These are phyloP conservation scores for Thymelicus lineola DNA, from an alignment of 2,888 invertebrate species.

Conservation along the genomic window DNA sequence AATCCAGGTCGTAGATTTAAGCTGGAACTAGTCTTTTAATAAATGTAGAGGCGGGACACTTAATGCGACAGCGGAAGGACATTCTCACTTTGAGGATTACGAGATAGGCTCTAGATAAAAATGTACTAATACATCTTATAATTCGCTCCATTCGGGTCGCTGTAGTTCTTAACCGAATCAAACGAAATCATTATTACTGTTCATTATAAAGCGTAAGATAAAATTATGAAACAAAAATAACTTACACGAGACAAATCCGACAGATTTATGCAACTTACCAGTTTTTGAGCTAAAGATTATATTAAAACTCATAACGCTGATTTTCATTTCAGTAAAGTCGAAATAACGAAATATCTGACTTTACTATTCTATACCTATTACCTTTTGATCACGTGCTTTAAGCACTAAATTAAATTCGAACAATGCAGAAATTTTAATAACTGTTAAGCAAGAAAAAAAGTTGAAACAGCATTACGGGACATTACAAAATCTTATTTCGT, in stretches of 20 bases:
- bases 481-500: constrained; percentile 31
- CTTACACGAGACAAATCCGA: too few species aligned
- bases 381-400: not conserved
- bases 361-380: not conserved
- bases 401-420: not conserved
- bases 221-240: too few species aligned
- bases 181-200: too few species aligned
- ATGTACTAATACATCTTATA: not conserved
- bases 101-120: constrained; percentile 12
- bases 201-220: too few species aligned
- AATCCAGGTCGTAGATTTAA: constrained; percentile 32
- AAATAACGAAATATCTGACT: too few species aligned
- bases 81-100: constrained; percentile 25
- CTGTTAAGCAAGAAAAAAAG: constrained; percentile 9
- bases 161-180: too few species aligned
- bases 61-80: constrained; percentile 48
- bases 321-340: too few species aligned
- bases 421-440: not conserved
- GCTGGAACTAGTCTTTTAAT: constrained; percentile 42
- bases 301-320: too few species aligned
- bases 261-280: too few species aligned
- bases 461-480: constrained; percentile 10
- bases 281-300: too few species aligned
- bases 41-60: constrained; percentile 45
- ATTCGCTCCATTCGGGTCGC: not conserved